Evolutionary conservation across 2,797 vertebrate genomes (phyloP), one percentile per base, ranked within the genome.

Genomic region (Urocyon cinereoargenteus): DNA sequence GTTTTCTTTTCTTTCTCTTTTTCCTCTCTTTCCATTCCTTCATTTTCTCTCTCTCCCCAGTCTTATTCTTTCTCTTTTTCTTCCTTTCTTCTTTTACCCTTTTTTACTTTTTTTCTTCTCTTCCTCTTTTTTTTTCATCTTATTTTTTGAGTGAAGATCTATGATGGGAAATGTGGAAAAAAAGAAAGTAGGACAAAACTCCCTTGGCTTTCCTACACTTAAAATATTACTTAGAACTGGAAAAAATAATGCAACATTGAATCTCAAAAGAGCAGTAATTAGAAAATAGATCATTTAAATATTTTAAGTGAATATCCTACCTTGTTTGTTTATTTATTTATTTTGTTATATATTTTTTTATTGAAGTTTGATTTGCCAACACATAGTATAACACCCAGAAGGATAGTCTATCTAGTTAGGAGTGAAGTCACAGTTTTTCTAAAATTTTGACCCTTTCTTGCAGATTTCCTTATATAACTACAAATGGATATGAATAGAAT

Each of bases 221-320:
- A 62, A 0, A 86, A 15, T 86, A 68, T 79, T 81, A 18, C 10
- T 86, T 45, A 77, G 3, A 72, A 89, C 26, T 90, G 15, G 3
- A 34, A 26, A 31, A 84, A 92, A 77, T 55, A 45, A 34, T 45
- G 26, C 1, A 91, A 15, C 36, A 55, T 72, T 61, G 84, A 93
- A 91, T 40, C 8, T 66, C 55, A 66, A 62, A 36, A 84, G 68
- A 78, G 6, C 4, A 66, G 53, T 79, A 79, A 78, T 9, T 75
- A 26, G 49, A 88, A 97, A 87, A 57, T 59, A 51, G 19, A n/a
- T 36, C 1, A 73, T 40, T 93, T 81, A 96, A 81, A 78, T 77
- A 59, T 70, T 75, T 22, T 59, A 24, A 59, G 10, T 64, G 15
- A 86, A 40, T 85, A 78, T 26, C 77, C 19, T 55, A 93, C 24